These are phyloP conservation scores for Oreochromis spilurus DNA, from an alignment of 2,113 vertebrate species.

Conservation along the genomic window DNA sequence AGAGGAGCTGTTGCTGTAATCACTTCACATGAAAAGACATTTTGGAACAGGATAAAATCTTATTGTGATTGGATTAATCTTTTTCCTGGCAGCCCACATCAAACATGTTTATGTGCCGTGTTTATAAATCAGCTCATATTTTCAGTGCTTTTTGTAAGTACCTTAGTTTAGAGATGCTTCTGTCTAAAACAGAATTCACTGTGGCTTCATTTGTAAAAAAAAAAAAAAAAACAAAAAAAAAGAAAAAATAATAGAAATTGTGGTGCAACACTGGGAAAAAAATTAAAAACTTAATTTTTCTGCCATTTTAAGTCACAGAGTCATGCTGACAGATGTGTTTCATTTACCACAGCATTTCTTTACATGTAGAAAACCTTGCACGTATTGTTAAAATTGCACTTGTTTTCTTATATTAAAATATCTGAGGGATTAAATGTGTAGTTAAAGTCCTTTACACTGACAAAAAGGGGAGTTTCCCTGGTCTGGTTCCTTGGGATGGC, in stretches of 20 bases:
- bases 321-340: not conserved
- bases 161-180: not conserved
- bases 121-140: not conserved
- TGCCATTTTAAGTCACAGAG: fast-evolving
- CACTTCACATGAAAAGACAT: not conserved
- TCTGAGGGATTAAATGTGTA: not conserved
- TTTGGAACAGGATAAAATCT: not conserved
- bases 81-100: not conserved
- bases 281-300: not conserved
- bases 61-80: not conserved
- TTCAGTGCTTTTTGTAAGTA: not conserved
- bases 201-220: not conserved
- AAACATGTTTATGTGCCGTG: not conserved
- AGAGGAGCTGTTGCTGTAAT: not conserved
- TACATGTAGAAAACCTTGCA: not conserved
- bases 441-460: not conserved
- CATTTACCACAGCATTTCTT: not conserved
- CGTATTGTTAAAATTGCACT: not conserved
- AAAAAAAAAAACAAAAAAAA: not conserved
- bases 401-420: not conserved
- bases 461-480: not conserved
- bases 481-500: not conserved
- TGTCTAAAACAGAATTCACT: not conserved
- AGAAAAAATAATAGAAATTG: fast-evolving
- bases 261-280: not conserved